Evolutionary conservation across 2,888 invertebrate species (phyloP), one percentile per base, ranked within the genome.

Genomic region (Dryomyza anilis): DNA sequence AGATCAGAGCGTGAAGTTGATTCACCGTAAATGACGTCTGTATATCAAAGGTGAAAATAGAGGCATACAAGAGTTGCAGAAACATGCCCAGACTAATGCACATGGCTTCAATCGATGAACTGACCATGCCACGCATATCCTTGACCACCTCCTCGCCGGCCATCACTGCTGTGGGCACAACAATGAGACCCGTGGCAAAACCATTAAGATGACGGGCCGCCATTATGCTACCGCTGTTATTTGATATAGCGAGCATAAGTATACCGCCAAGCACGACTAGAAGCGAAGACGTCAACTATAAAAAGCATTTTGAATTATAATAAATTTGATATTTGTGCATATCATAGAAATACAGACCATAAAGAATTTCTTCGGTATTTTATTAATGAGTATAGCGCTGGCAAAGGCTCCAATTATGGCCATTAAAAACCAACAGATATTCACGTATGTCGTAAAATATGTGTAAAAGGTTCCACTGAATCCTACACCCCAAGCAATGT

Each of bases 341-440:
- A 36, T 19, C 4, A 60, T 27, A 21, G 6, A 10, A 5, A 8
- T 7, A 14, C 75, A 74, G 71, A 80, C 80, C 62, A 75, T 19
- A 3, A 77, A 36, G 0, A 69, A 12, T 43, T 75, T 80, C 63
- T 77, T 82, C 1, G 73, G 70, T 3, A 79, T 2, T 16, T 69
- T 67, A 30, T 76, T 76, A 4, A 72, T 68, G 16, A 74, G 57
- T 8, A 72, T 59, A 1, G 73, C 68, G 25, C 73, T 75, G 3
- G 78, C 7, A 1, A 74, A 6, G 0, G 70, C 74, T 19, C 81
- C 81, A 46, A 82, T 72, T 3, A 81, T 78, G 10, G 67, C 76
- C 0, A 72, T 79, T 52, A 81, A 70, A 60, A 78, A 81, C 82
- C 82, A 81, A n/a, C 75, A 78, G 19, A 75, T 23, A 1, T 29